These are phyloP conservation scores for Eptatretus atami DNA, from an alignment of 2,797 vertebrate genomes.

Conservation along the genomic window DNA sequence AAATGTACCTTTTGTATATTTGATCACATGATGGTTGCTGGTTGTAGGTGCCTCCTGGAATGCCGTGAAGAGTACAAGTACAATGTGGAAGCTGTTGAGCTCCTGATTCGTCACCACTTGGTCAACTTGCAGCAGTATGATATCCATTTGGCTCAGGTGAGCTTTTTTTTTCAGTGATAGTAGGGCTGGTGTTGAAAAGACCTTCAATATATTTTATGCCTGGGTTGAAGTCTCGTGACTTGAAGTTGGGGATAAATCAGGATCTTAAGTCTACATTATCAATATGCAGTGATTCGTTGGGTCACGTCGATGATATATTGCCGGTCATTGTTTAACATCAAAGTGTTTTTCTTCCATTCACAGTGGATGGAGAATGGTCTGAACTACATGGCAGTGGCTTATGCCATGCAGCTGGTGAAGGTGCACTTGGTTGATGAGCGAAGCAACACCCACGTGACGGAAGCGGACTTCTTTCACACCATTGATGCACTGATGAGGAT, in stretches of 20 bases:
- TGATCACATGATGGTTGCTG: slow-evolving; percentile 1
- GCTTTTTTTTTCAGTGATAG: not conserved
- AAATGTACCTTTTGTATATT: slow-evolving; percentile 3
- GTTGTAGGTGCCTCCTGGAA: slow-evolving; percentile 66
- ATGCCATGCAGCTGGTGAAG: slow-evolving; percentile 95
- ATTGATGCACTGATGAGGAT: slow-evolving; percentile 98
- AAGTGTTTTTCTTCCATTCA: slow-evolving; percentile 5
- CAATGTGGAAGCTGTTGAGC: slow-evolving; percentile 85
- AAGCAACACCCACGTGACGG: slow-evolving; percentile 69
- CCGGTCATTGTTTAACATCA: too few relatives aligned
- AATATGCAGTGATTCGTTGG: too few relatives aligned
- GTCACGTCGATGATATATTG: too few relatives aligned
- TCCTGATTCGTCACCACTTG: slow-evolving; percentile 83
- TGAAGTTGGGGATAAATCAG: too few relatives aligned
- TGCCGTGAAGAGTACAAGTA: slow-evolving; percentile 96
- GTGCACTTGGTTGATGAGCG: slow-evolving; percentile 82
- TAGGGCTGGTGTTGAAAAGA: not conserved
- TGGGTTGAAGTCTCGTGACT: not conserved
- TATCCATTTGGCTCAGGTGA: slow-evolving; percentile 83
- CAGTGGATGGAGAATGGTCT: slow-evolving; percentile 97
- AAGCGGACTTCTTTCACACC: slow-evolving; percentile 91
- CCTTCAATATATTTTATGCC: not conserved
- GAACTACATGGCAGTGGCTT: slow-evolving; percentile 97
- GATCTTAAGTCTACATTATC: too few relatives aligned
- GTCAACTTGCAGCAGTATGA: slow-evolving; percentile 99